phyloP scores from a whole-genome alignment of 2,113 vertebrate genomes.

The Leucoraja erinaceus region DNA sequence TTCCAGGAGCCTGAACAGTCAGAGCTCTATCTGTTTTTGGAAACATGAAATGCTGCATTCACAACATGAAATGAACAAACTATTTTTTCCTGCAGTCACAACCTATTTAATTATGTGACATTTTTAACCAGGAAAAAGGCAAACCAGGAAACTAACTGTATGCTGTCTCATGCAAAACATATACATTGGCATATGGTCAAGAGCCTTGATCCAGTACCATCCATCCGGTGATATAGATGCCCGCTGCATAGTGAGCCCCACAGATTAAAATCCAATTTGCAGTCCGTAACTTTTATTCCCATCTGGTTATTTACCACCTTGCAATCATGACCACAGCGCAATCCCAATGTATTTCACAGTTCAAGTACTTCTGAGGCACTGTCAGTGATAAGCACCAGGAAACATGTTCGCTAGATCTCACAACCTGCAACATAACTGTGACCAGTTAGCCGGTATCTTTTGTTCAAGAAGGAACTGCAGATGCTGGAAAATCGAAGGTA shows the following conservation, averaged over 20 bases:
- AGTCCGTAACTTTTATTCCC: too few relatives aligned
- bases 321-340: neutral
- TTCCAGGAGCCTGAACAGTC: too few relatives aligned
- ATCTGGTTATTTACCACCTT: too few relatives aligned
- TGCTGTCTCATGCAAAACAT: neutral
- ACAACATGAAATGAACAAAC: neutral
- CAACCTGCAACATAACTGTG: neutral
- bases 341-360: neutral
- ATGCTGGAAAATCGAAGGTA: too few relatives aligned
- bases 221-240: too few relatives aligned
- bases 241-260: too few relatives aligned
- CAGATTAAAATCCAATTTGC: neutral
- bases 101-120: neutral
- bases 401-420: too few relatives aligned
- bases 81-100: neutral
- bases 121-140: neutral
- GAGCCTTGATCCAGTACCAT: too few relatives aligned
- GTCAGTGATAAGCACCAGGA: neutral
- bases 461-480: too few relatives aligned
- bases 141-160: neutral
- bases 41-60: neutral
- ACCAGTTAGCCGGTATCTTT: neutral
- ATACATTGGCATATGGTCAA: neutral
- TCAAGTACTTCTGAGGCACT: neutral
- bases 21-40: neutral